Conservation (phyloP, 2,113 vertebrate species). For the Rhegmatorhina hoffmannsi region DNA sequence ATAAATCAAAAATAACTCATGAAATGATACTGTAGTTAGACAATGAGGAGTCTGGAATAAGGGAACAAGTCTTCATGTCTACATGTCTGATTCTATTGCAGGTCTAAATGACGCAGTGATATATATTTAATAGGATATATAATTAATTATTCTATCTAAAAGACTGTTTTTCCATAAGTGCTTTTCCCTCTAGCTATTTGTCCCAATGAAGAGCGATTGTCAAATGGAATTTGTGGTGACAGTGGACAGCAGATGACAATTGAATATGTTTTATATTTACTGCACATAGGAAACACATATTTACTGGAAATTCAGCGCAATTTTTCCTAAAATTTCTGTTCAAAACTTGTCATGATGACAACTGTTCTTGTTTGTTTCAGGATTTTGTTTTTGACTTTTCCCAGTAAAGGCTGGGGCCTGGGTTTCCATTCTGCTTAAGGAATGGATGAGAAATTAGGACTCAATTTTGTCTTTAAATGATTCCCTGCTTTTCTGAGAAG, state of each 20-base stretch:
- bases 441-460: neutral
- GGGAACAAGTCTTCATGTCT: neutral
- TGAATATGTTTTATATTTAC: neutral
- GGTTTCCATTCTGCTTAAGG: neutral
- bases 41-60: neutral
- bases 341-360: neutral
- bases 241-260: neutral
- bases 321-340: neutral
- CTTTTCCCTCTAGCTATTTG: neutral
- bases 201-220: neutral
- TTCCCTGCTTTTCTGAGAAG: neutral
- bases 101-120: neutral
- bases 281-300: neutral
- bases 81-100: neutral
- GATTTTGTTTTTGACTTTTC: neutral
- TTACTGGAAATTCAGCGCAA: neutral
- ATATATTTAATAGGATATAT: neutral
- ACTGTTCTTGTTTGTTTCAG: rapidly evolving
- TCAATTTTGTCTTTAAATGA: neutral
- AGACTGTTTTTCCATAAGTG: neutral
- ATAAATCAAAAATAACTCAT: neutral
- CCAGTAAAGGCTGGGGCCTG: neutral
- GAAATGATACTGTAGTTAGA: neutral
- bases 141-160: neutral
- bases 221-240: neutral